Percentiles rank a stretch among this genome's conserved stretches.
Evolutionary conservation across 2,113 vertebrate species (phyloP).

Genomic region (Nesogale talazaci): DNA sequence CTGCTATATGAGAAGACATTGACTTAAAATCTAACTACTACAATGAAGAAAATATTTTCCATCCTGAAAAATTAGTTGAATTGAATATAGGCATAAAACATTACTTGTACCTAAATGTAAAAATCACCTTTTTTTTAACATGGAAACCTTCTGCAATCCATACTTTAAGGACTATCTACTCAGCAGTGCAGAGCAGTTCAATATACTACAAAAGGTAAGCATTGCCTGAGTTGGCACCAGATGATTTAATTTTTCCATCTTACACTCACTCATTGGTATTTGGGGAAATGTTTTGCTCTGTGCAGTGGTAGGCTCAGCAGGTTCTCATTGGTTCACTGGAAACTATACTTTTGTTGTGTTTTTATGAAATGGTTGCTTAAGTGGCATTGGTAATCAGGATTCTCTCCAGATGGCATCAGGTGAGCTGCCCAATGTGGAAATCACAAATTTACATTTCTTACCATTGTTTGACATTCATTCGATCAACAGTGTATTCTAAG

Average conservation of each 20-base stretch:
- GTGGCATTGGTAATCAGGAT: too few relatives aligned
- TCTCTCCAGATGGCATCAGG: too few relatives aligned
- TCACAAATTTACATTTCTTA: too few relatives aligned
- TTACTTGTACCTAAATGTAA: constrained; percentile 11
- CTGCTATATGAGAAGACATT: too few relatives aligned
- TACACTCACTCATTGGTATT: not conserved
- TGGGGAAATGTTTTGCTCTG: not conserved
- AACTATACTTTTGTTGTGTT: too few relatives aligned
- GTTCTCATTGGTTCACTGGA: too few relatives aligned
- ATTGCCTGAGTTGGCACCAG: not conserved
- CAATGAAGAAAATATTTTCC: too few relatives aligned
- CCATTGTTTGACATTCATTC: too few relatives aligned
- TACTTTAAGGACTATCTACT: not conserved
- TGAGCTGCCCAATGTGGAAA: too few relatives aligned
- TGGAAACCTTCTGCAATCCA: not conserved
- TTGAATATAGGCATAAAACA: constrained; percentile 34
- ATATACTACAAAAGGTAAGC: not conserved
- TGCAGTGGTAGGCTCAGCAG: not conserved
- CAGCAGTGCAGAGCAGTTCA: not conserved
- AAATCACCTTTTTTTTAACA: not conserved
- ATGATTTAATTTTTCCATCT: not conserved
- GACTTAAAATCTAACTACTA: too few relatives aligned
- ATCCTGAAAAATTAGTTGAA: constrained; percentile 40
- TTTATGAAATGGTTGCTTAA: too few relatives aligned
- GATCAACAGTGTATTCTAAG: too few relatives aligned